Base-by-base conservation (phyloP, 2,888 invertebrate species). In the Pediacus dermestoides region DNA sequence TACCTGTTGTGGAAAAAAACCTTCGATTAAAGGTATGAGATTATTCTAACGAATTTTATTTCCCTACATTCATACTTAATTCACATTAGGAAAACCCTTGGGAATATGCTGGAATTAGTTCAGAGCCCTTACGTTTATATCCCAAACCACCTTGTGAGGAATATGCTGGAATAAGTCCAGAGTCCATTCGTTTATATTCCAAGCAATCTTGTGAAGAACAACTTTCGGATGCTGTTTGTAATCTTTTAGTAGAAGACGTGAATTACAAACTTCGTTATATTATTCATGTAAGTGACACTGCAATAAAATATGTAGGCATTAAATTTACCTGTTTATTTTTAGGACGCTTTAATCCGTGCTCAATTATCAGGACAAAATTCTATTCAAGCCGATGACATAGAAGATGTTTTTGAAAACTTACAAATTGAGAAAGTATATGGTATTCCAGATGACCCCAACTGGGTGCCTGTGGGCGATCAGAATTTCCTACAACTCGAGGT, bases 191-290 rank as follows among this genome's bases (percentile, higher is more conserved):
- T 9, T 51, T 50, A 14, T 65, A 63, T 48, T 60, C 60, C n/a
- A 66, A 68, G 54, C 67, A 69, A 52, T 50, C 58, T 3, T 48
- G 52, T 3, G 48, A 55, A 42, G 64, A 65, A 44, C 57, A 58
- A 38, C 42, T 66, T 28, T 52, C 63, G 6, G 61, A 67, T 31
- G 66, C 67, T 28, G 59, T 64, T 21, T 60, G 57, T 34, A 55
- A 57, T 37, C 44, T 53, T 18, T 50, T 69, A 28, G 58, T 64
- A 14, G 67, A 68, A 52, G 69, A 69, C 56, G 55, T 68, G 15
- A 68, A 66, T 44, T 68, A 67, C 42, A 67, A 64, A 48, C 39
- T 69, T 21, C 53, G 68, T 13, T 63, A 66, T 38, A 59, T 69
- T 18, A 62, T 69, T 36, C 60, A 67, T 52, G 68, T 68, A 58